Evolutionary conservation across 2,888 invertebrate species (phyloP), one percentile per base, ranked within the genome.

Genomic region (Metellina segmentata): DNA sequence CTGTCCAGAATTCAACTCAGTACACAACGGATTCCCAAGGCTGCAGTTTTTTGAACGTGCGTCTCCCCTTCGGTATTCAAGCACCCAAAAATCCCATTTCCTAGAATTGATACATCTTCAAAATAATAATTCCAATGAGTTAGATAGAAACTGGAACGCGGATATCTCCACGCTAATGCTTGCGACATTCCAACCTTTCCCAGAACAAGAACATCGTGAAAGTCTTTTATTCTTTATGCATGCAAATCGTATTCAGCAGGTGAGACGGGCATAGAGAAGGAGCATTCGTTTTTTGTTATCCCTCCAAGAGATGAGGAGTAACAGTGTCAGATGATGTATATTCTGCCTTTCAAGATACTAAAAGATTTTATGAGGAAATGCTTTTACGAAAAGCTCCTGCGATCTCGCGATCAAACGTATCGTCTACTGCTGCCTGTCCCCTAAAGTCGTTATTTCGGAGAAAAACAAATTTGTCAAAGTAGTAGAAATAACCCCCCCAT

Each of bases 351-450:
- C 61, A 16, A 61, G 61, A 61, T 8, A 61, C 61, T 61, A 61
- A 61, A 61, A 61, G 61, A 61, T 61, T 61, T 61, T 61, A 61
- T 61, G 61, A 61, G 61, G 61, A 61, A 61, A 61, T 61, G 61
- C 61, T 61, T 61, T 61, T 61, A 61, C 61, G 61, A 11, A 61
- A 9, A 61, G 61, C 9, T 61, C 61, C 61, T 16, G 61, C 61
- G 61, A 61, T 61, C 61, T 8, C 61, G 61, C 9, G 61, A 61
- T 61, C 61, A 61, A 61, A 61, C 61, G 16, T 61, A 16, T 16
- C 11, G 61, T 11, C 61, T 61, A 61, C 61, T 9, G 61, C 61
- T 61, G 9, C 9, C 61, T 61, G 61, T 61, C 61, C 9, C 61
- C 61, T 61, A 61, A 34, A 61, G 61, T 61, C 61, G 61, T 61